Percentiles rank a stretch among this genome's conserved stretches.
Evolutionary conservation across 2,888 invertebrate species (phyloP).

Genomic region (Enchytraeus crypticus): DNA sequence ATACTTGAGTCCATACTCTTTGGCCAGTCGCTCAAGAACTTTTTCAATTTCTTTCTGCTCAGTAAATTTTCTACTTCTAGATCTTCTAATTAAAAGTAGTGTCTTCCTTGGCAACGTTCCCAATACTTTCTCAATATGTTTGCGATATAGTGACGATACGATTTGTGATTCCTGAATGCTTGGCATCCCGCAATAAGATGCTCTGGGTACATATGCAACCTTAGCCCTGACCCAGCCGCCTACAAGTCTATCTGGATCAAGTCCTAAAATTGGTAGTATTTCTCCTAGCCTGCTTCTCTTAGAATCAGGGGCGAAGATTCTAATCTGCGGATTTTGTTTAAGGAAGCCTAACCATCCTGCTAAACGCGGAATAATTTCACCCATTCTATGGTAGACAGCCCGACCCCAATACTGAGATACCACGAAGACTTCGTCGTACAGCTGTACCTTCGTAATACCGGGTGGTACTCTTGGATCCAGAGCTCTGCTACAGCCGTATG

Average conservation of each 20-base stretch:
- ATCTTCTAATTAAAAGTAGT: slow-evolving; percentile 12
- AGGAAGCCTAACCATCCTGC: not conserved
- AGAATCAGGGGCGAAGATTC: not conserved
- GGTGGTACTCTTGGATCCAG: not conserved
- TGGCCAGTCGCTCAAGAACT: slow-evolving; percentile 4
- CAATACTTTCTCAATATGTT: not conserved
- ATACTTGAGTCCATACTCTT: slow-evolving; percentile 9
- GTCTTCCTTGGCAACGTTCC: not conserved
- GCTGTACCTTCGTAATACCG: not conserved
- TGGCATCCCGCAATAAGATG: not conserved
- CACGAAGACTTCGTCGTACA: slow-evolving; percentile 9
- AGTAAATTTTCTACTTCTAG: slow-evolving; percentile 6
- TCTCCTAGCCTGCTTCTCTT: not conserved
- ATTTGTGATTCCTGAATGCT: not conserved
- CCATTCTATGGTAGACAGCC: slow-evolving; percentile 9
- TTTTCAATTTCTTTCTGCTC: not conserved
- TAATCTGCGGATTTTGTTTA: not conserved
- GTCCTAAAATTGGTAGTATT: not conserved
- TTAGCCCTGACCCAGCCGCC: not conserved
- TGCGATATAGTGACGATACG: not conserved
- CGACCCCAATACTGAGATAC: slow-evolving; percentile 15
- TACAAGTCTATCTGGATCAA: not conserved
- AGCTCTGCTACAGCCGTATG: slow-evolving; percentile 20
- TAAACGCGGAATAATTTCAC: slow-evolving; percentile 13
- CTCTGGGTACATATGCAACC: not conserved